Evolutionary conservation across 2,888 invertebrate genomes (phyloP), one percentile per base, ranked within the genome.

Genomic region (Autographa pulchrina): DNA sequence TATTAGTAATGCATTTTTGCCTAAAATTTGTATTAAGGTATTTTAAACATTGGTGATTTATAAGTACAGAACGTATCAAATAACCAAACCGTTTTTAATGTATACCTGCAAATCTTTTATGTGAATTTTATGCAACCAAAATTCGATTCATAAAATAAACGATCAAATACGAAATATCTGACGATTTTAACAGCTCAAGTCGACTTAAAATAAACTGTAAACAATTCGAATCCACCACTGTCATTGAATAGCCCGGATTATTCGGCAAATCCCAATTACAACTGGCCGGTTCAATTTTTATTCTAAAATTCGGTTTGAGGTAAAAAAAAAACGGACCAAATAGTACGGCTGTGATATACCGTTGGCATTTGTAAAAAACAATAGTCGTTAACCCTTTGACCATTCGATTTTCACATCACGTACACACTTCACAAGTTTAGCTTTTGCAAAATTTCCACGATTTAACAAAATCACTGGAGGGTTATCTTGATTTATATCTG

Each of bases 391-490:
- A 87, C 88, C 81, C 83, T 84, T 78, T 73, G 69, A 13, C 72
- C 71, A 72, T 75, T 87, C 70, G 73, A 82, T 77, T 88, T 87
- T 85, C 89, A 71, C 62, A 79, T 89, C 89, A 89, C 89, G 89
- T 89, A 72, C 81, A 70, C 85, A 78, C 86, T 88, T 87, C 82
- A 84, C 87, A 88, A 88, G 88, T 88, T 89, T 80, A 87, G 87
- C 86, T 81, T 84, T 85, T 84, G 83, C 84, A 88, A 86, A 89
- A 89, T 88, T 87, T 87, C 79, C 78, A 78, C 80, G 82, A 85
- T 86, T 86, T 88, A 88, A 87, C 85, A 62, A 70, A 78, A 82
- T 80, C 83, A 81, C 75, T 61, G 74, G 78, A 77, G 83, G 80
- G 81, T 75, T 78, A 84, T 75, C 74, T 82, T 82, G 86, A 87